Evolutionary conservation across 2,888 invertebrate species (phyloP).

Genomic region (Trachelus tabidus): DNA sequence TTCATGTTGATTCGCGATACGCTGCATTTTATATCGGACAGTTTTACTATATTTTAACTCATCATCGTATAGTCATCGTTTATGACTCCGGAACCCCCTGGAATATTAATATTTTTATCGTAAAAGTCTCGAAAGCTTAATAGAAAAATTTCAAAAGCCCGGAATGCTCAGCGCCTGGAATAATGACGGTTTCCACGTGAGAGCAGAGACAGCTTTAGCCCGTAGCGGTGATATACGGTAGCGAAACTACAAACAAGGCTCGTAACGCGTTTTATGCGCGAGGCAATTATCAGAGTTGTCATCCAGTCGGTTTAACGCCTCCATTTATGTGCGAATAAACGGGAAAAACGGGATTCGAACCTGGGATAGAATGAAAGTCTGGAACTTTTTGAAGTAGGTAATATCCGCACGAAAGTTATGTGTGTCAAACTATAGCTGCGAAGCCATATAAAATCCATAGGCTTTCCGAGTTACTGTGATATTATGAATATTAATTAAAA

Average conservation of each 20-base stretch:
- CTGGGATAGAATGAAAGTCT: neutral
- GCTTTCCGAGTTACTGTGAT: neutral
- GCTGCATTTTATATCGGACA: neutral
- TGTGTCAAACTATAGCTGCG: neutral
- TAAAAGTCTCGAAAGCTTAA: neutral
- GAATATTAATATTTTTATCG: neutral
- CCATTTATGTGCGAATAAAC: constrained; percentile 54
- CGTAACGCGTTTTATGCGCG: constrained; percentile 56
- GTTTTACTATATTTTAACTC: neutral
- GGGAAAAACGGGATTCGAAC: constrained; percentile 41
- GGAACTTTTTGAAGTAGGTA: neutral
- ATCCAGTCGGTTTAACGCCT: constrained; percentile 59
- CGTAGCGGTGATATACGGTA: constrained; percentile 1
- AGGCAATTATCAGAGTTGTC: constrained; percentile 62
- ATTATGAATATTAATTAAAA: neutral
- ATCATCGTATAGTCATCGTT: neutral
- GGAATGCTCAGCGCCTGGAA: neutral
- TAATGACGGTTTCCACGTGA: neutral
- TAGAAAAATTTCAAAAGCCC: neutral
- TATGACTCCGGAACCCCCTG: neutral
- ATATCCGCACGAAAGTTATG: neutral
- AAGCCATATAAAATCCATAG: neutral
- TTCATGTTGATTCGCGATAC: neutral
- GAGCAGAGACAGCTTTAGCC: neutral
- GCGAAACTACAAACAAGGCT: constrained; percentile 52